Evolutionary conservation across 2,797 vertebrate species (phyloP).

Genomic region (Apogon talboti): DNA sequence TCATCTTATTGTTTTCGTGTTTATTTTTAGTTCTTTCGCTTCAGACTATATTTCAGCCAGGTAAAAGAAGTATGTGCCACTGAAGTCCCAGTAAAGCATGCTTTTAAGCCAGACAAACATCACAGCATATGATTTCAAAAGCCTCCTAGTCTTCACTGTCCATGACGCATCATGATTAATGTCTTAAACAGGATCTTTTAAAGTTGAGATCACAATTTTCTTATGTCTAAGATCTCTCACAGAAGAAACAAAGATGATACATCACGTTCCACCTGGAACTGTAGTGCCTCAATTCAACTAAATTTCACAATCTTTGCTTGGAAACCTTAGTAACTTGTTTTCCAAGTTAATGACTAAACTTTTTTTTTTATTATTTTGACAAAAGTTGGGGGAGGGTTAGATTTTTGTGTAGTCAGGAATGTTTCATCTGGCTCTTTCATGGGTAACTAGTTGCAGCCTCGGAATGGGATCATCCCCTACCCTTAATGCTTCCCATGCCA

Average conservation of each 20-base stretch:
- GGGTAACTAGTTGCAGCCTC: conserved; percentile 56
- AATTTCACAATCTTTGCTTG: neutral
- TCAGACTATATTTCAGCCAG: neutral
- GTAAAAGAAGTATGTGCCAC: neutral
- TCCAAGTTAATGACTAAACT: neutral
- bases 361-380: conserved; percentile 2
- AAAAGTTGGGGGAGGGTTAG: conserved; percentile 53
- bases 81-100: neutral
- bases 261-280: neutral
- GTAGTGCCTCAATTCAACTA: neutral
- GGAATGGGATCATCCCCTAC: conserved; percentile 57
- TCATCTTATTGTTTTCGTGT: neutral
- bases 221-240: too few relatives aligned
- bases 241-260: too few relatives aligned
- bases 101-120: neutral
- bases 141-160: neutral
- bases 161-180: too few relatives aligned
- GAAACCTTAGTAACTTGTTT: neutral
- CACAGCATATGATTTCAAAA: conserved; percentile 12
- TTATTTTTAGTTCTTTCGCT: neutral
- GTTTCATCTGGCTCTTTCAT: conserved; percentile 54
- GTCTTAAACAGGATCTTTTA: too few relatives aligned
- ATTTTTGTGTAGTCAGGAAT: conserved; percentile 52
- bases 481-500: conserved; percentile 46
- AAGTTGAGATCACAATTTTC: too few relatives aligned